A percentile compares a stretch with the other conserved stretches of the same genome.
phyloP scores from a whole-genome alignment of 2,888 invertebrate genomes.

The Himalopsyche japonica region DNA sequence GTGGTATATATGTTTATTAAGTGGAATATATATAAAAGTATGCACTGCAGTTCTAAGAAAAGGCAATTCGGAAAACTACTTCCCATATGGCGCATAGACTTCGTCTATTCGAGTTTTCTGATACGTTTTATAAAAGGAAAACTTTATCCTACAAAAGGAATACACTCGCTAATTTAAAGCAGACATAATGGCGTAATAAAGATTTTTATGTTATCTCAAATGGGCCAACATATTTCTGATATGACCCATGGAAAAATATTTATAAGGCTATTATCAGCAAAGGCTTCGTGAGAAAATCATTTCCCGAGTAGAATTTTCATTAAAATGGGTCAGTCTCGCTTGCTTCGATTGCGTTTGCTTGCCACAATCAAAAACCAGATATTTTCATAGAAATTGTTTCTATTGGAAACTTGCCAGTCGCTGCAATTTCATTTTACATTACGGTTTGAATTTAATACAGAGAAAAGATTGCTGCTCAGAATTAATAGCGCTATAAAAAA shows the following conservation, averaged over 20 bases:
- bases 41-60: neutral
- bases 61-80: neutral
- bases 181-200: slow-evolving; percentile 17
- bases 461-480: neutral
- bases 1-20: no score
- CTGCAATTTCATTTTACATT: neutral
- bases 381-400: neutral
- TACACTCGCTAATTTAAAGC: slow-evolving; percentile 22
- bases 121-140: slow-evolving; percentile 6
- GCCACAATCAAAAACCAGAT: neutral
- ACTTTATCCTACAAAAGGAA: slow-evolving; percentile 6
- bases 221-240: neutral
- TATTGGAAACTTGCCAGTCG: neutral
- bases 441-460: neutral
- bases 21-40: neutral
- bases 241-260: slow-evolving; percentile 17
- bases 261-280: neutral
- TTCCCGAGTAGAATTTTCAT: slow-evolving; percentile 1
- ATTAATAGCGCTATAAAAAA: neutral
- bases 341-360: neutral
- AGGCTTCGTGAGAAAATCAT: slow-evolving; percentile 5
- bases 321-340: neutral
- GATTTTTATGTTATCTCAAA: slow-evolving; percentile 12
- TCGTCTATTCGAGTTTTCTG: neutral
- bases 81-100: neutral